phyloP scores from a whole-genome alignment of 2,888 invertebrate species.

The Chloromyia formosa region DNA sequence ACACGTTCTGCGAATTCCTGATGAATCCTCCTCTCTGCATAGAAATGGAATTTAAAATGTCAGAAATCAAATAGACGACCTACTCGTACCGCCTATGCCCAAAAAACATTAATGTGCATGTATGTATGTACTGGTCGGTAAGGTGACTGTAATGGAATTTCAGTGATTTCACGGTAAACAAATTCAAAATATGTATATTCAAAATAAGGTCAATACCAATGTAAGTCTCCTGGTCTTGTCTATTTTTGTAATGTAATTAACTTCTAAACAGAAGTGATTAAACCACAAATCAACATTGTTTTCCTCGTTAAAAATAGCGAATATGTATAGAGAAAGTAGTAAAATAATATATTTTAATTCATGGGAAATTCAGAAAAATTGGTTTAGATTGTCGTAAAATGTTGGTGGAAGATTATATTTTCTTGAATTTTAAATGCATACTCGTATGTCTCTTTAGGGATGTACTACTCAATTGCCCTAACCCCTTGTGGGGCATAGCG shows the following conservation, averaged over 20 bases:
- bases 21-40: too few species aligned
- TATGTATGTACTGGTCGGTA: too few species aligned
- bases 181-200: not conserved
- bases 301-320: not conserved
- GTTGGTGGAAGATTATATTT: too few species aligned
- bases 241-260: not conserved
- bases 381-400: not conserved
- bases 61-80: too few species aligned
- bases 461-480: too few species aligned
- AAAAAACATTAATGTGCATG: too few species aligned
- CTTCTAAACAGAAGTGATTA: slow-evolving; percentile 1
- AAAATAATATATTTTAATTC: not conserved
- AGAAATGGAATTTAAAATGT: too few species aligned
- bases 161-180: not conserved
- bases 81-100: too few species aligned
- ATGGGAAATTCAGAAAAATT: not conserved
- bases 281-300: not conserved
- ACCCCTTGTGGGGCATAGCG: too few species aligned
- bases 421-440: too few species aligned
- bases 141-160: not conserved
- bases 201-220: slow-evolving; percentile 43
- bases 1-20: too few species aligned
- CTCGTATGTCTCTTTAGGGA: too few species aligned
- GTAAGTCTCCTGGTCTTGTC: not conserved
- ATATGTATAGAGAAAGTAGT: not conserved